Evolutionary conservation across 2,888 invertebrate species (phyloP), one percentile per base, ranked within the genome.

Genomic region (Germaria angustata): DNA sequence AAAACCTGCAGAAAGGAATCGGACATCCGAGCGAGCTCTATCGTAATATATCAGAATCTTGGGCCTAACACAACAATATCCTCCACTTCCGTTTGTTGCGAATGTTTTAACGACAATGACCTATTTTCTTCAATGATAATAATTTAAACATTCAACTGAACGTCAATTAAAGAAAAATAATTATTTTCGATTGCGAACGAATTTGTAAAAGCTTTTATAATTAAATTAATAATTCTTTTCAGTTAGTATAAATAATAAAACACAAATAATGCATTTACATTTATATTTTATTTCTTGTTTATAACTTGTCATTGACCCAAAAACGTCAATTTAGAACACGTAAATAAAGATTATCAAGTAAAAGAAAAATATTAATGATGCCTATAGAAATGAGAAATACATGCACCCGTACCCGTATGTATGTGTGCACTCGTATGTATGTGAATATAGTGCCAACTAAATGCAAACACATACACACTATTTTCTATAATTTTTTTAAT

Each of bases 311-410:
- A 68, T 68, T 73, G 68, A 61, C 66, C 59, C 20, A 73, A 46
- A 80, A 73, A 41, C 39, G 34, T 39, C 22, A 53, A 44, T 9
- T 36, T n/a, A 15, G 17, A n/a, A 28, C 1, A 73, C 20, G 34
- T 22, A 28, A 63, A 63, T n/a, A 44, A 53, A 44, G 39, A 44
- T 44, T 44, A 44, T 15, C 39, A 57, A 32, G 17, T 39, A 41
- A 0, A 1, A n/a, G 7, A 41, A 36, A 28, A 32, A 49, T 17
- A 57, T 66, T 55, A 55, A 75, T 66, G 65, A 66, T 55, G 17
- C 36, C 49, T 46, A 39, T 28, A 69, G 63, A 75, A 80, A 51
- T 46, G 63, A 49, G 55, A 75, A 65, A 80, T 61, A 39, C n/a
- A n/a, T n/a, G n/a, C n/a, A n/a, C n/a, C n/a, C n/a, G n/a, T n/a